phyloP scores from a whole-genome alignment of 2,113 vertebrate species.

The Corythoichthys intestinalis region DNA sequence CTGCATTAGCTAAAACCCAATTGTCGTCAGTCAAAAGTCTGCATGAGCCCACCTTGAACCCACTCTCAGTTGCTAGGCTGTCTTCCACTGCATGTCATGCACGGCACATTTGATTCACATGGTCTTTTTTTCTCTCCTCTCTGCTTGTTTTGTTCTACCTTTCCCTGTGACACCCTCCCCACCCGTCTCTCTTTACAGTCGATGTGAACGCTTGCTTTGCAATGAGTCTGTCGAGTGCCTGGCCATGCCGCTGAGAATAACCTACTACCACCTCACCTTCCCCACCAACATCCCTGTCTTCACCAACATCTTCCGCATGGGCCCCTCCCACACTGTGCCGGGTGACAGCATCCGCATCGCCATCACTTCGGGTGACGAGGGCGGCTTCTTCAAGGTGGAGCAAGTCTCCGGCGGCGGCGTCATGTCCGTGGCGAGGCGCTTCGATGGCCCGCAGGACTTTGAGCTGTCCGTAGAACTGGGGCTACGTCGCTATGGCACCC shows the following conservation, averaged over 20 bases:
- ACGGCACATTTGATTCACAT: conserved; percentile 62
- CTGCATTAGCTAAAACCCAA: not conserved
- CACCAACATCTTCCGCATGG: conserved; percentile 96
- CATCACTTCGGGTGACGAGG: conserved; percentile 87
- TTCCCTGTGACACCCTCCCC: conserved; percentile 44
- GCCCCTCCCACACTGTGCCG: conserved; percentile 80
- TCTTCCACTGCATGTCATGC: conserved; percentile 67
- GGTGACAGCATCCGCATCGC: conserved; percentile 87
- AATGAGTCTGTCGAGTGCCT: conserved; percentile 91
- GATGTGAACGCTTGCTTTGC: conserved; percentile 99
- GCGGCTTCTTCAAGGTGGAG: conserved; percentile 82
- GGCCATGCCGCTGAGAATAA: conserved; percentile 94
- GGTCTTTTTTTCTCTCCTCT: conserved; percentile 46
- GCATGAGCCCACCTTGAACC: conserved; percentile 55
- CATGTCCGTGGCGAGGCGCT: conserved; percentile 81
- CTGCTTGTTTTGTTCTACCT: conserved; percentile 50
- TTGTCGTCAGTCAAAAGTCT: conserved; percentile 3
- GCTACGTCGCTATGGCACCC: conserved; percentile 78
- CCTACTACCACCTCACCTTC: conserved; percentile 96
- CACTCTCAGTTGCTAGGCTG: conserved; percentile 26
- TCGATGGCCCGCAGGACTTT: conserved; percentile 84
- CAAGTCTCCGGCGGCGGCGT: conserved; percentile 79
- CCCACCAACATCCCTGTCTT: conserved; percentile 92
- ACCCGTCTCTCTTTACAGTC: conserved; percentile 79
- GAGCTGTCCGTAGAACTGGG: conserved; percentile 87